A percentile compares a stretch with the other conserved stretches of the same genome.
phyloP scores from a whole-genome alignment of 1,140 invertebrate genomes.

The Carcinoscorpius rotundicauda region DNA sequence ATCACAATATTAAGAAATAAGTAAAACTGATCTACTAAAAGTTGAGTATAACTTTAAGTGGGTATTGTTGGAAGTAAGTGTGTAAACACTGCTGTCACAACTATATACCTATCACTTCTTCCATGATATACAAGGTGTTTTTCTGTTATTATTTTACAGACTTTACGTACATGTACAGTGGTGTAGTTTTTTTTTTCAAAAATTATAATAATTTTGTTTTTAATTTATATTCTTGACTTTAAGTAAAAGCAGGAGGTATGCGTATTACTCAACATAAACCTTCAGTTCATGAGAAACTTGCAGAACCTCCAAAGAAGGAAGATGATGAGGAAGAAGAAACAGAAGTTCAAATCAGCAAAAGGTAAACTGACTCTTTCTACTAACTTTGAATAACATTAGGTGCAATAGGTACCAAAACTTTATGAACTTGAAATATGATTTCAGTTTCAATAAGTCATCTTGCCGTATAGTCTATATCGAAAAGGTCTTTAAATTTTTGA shows the following conservation, averaged over 20 bases:
- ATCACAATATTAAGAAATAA: too few species aligned
- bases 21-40: too few species aligned
- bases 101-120: too few species aligned
- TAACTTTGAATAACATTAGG: slow-evolving; percentile 24
- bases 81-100: too few species aligned
- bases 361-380: slow-evolving; percentile 34
- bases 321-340: slow-evolving; percentile 28
- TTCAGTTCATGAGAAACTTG: slow-evolving; percentile 36
- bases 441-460: too few species aligned
- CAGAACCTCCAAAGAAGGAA: slow-evolving; percentile 29
- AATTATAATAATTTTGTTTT: slow-evolving; percentile 13
- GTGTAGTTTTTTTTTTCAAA: not conserved
- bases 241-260: slow-evolving; percentile 85
- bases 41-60: too few species aligned
- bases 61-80: too few species aligned
- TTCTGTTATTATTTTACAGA: too few species aligned
- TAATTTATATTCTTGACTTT: slow-evolving; percentile 24
- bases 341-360: slow-evolving; percentile 20
- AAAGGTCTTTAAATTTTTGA: too few species aligned
- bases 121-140: too few species aligned
- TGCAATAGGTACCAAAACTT: slow-evolving; percentile 1
- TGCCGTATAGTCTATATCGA: too few species aligned
- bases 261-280: slow-evolving; percentile 76
- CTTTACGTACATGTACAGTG: too few species aligned
- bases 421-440: not conserved